Base-by-base conservation (phyloP, 2,797 vertebrate genomes). In the Macropodus opercularis region DNA sequence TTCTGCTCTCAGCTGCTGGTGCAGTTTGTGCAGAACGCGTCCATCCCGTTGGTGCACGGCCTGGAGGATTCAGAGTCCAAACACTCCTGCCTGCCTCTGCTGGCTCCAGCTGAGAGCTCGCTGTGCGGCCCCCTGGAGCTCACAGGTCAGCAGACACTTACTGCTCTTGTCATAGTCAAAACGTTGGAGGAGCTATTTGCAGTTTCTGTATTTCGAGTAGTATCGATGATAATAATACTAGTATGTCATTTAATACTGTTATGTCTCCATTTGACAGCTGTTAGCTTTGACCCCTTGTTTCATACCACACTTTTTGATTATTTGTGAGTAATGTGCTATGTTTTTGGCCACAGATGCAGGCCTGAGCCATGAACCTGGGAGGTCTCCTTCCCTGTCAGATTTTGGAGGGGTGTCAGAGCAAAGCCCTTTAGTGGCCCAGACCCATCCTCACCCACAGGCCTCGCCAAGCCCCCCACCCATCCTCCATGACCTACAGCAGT, bases 21-120 rank as follows among this genome's bases (percentile, higher is more conserved):
- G 92, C 95, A 98, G 91, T 99, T 99, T 96, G 96, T 99, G 76
- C 98, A 98, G 93, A 99, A 98, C 84, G 96, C 96, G 4, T 96
- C 95, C 84, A 98, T 99, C 86, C 98, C 96, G 2, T 72, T 99
- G 87, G 96, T 94, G 60, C 95, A 96, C 83, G 94, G 92, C 62
- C 89, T 98, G 81, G 95, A 96, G 87, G 96, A 98, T 81, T 84
- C 92, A 0, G 96, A 96, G 74, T 77, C 91, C 81, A 97, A 96
- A 91, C 93, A 94, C 71, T 87, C 92, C 71, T 95, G 95, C 75
- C 92, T 98, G 64, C 95, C 95, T 68, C 94, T 97, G 60, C 93
- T 96, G 87, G 81, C 94, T 22, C 90, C 94, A 17, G 90, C 94
- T 69, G 95, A 96, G 63, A 89, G 91, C 83, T 92, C 95, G 60